Evolutionary conservation across 2,797 vertebrate genomes (phyloP).

Genomic region (Fratercula arctica): DNA sequence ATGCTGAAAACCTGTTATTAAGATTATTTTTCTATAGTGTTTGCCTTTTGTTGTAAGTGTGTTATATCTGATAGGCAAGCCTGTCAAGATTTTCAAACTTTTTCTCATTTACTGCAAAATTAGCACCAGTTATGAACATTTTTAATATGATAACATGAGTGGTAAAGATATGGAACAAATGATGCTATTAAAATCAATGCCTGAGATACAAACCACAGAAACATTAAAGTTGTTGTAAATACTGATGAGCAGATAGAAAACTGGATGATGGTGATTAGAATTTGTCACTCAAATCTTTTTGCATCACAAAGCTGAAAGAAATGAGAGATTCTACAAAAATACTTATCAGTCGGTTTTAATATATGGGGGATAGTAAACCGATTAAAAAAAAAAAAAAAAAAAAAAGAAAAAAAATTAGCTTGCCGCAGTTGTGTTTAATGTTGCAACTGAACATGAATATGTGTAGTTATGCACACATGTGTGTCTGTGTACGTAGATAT

Average conservation of each 20-base stretch:
- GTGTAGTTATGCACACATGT: accelerated
- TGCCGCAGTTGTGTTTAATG: not conserved
- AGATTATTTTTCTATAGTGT: not conserved
- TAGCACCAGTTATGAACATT: not conserved
- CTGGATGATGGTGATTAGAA: not conserved
- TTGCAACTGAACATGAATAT: not conserved
- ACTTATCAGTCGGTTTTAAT: not conserved
- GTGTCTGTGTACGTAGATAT: not conserved
- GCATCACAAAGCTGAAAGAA: not conserved
- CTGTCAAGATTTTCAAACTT: not conserved
- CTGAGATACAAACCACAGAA: not conserved
- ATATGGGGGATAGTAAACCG: not conserved
- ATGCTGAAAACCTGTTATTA: not conserved
- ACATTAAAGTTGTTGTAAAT: not conserved
- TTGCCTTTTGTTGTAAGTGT: not conserved
- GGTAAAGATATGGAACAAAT: not conserved
- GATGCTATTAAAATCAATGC: not conserved
- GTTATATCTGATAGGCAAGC: not conserved
- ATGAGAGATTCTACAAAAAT: not conserved
- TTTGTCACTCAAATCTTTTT: not conserved
- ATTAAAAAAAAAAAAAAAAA: accelerated
- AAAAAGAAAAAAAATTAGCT: not conserved
- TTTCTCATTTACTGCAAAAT: not conserved
- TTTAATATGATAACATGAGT: not conserved
- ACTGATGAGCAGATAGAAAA: not conserved